Conservation (phyloP, 2,888 invertebrate genomes). For the Mesoligia furuncula region DNA sequence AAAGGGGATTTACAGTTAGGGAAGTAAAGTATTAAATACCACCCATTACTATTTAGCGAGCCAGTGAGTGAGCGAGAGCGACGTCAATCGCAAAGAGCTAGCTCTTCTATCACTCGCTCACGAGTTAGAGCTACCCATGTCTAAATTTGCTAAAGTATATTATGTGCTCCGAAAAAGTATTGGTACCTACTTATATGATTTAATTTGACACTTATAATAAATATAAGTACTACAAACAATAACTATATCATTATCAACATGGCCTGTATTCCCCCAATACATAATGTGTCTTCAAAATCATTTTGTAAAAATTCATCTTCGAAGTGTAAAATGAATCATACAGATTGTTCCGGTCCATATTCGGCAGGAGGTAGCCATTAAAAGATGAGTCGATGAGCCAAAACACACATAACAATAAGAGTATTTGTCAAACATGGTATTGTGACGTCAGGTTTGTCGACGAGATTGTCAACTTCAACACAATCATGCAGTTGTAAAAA, state of each 20-base stretch:
- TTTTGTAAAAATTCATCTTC: not conserved
- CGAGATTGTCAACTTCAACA: slow-evolving; percentile 23
- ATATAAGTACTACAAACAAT: too few relatives aligned
- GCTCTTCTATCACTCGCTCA: too few relatives aligned
- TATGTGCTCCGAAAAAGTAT: not conserved
- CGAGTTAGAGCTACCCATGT: too few relatives aligned
- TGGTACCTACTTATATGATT: too few relatives aligned
- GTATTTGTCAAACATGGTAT: slow-evolving; percentile 32
- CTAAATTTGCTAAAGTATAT: not conserved
- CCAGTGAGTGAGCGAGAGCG: too few relatives aligned
- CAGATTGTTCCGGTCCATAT: slow-evolving; percentile 29
- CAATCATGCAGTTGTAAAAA: slow-evolving; percentile 1
- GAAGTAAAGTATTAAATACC: too few relatives aligned
- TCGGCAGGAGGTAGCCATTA: not conserved
- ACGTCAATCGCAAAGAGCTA: too few relatives aligned
- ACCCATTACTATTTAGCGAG: too few relatives aligned
- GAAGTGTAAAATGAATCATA: slow-evolving; percentile 33
- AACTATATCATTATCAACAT: too few relatives aligned
- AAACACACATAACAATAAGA: slow-evolving; percentile 23
- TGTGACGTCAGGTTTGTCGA: slow-evolving; percentile 30
- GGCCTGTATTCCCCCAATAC: too few relatives aligned
- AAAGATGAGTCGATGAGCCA: slow-evolving; percentile 21
- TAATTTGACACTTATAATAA: too few relatives aligned
- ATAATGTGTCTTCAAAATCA: not conserved
- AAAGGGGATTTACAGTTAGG: too few relatives aligned